phyloP scores from a whole-genome alignment of 2,113 vertebrate genomes.

The Calypte anna region DNA sequence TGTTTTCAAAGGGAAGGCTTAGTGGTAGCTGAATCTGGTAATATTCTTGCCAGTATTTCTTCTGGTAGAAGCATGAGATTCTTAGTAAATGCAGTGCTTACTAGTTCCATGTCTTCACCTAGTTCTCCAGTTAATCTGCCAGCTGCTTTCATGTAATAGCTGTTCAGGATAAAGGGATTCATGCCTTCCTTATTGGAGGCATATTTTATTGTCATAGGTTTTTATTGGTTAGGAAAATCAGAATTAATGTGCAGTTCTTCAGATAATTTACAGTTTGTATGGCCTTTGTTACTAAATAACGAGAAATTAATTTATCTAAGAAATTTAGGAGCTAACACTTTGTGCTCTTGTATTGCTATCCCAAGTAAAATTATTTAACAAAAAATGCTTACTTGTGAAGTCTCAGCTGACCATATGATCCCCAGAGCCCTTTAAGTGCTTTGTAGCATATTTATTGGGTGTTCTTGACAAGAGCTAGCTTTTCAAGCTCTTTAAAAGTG shows the following conservation, averaged over 20 bases:
- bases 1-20: neutral
- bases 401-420: slow-evolving; percentile 77
- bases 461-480: slow-evolving; percentile 62
- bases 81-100: slow-evolving; percentile 54
- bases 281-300: neutral
- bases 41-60: neutral
- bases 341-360: neutral
- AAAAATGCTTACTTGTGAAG: slow-evolving; percentile 77
- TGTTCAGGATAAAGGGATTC: slow-evolving; percentile 75
- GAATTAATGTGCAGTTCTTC: neutral
- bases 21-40: neutral
- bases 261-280: neutral
- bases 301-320: neutral
- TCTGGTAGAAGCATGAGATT: neutral
- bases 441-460: slow-evolving; percentile 77
- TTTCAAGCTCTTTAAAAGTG: slow-evolving; percentile 29
- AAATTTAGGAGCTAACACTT: neutral
- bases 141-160: slow-evolving; percentile 74
- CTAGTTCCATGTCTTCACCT: slow-evolving; percentile 70
- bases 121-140: slow-evolving; percentile 64
- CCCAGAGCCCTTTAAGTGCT: slow-evolving; percentile 79
- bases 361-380: neutral
- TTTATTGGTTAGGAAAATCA: slow-evolving; percentile 32
- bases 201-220: neutral
- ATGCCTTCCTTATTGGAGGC: slow-evolving; percentile 74